A percentile compares a stretch with the other conserved stretches of the same genome.
Conservation (phyloP, 2,113 vertebrate genomes). For the Etheostoma spectabile region DNA sequence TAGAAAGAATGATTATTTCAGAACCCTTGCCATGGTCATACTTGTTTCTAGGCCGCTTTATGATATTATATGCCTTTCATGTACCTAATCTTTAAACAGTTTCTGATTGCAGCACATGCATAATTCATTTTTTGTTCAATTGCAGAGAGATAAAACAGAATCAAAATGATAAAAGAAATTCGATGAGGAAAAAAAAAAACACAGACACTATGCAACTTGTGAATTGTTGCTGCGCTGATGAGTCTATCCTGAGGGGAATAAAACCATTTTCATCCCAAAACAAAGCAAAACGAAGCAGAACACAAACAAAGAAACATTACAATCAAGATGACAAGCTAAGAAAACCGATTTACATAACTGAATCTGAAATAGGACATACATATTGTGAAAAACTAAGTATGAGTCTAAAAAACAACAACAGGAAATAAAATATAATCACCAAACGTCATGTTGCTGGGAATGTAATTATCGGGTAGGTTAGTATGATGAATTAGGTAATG, state of each 20-base stretch:
- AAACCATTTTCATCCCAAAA: slow-evolving; percentile 38
- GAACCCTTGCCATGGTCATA: not conserved
- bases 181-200: not conserved
- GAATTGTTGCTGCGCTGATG: slow-evolving; percentile 39
- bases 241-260: slow-evolving; percentile 27
- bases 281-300: slow-evolving; percentile 7
- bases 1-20: not conserved
- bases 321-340: slow-evolving; percentile 34
- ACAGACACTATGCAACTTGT: slow-evolving; percentile 16
- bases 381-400: slow-evolving; percentile 17
- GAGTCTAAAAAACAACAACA: slow-evolving; percentile 16
- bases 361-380: slow-evolving; percentile 30
- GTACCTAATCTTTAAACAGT: not conserved
- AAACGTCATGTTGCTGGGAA: not conserved
- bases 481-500: slow-evolving; percentile 4
- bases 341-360: slow-evolving; percentile 49
- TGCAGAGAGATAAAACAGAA: slow-evolving; percentile 33
- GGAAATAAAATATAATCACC: slow-evolving; percentile 4
- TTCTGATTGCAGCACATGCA: slow-evolving; percentile 21
- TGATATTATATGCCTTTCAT: slow-evolving; percentile 13
- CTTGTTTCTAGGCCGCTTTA: not conserved
- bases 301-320: slow-evolving; percentile 16
- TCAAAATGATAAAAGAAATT: slow-evolving; percentile 22
- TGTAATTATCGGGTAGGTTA: slow-evolving; percentile 22
- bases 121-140: slow-evolving; percentile 29